These are phyloP conservation scores for Brachirus orientalis DNA, from an alignment of 2,113 vertebrate species.

Conservation along the genomic window DNA sequence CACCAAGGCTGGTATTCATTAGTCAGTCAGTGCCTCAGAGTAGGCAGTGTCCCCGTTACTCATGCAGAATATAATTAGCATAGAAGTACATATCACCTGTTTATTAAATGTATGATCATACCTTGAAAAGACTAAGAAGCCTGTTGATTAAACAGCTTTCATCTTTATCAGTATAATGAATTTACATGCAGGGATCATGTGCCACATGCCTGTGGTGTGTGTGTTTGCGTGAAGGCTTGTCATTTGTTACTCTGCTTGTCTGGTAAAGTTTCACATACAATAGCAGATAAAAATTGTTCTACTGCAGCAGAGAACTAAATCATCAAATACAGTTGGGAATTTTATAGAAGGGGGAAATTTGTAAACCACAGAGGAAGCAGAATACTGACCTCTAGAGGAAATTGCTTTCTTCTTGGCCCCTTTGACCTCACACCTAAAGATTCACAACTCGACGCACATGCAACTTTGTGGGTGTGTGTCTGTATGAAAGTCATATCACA, in stretches of 20 bases:
- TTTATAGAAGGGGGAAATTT: not conserved
- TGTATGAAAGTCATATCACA: slow-evolving; percentile 28
- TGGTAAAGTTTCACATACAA: slow-evolving; percentile 33
- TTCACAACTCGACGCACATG: slow-evolving; percentile 15
- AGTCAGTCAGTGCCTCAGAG: slow-evolving; percentile 73
- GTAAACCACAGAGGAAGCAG: slow-evolving; percentile 27
- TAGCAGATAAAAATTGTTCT: not conserved
- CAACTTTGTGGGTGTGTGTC: slow-evolving; percentile 23
- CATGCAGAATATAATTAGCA: slow-evolving; percentile 74
- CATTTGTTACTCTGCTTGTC: slow-evolving; percentile 17
- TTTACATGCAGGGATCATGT: slow-evolving; percentile 4
- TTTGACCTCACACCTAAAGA: slow-evolving; percentile 47
- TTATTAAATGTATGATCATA: slow-evolving; percentile 45
- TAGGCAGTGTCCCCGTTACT: slow-evolving; percentile 66
- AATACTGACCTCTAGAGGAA: slow-evolving; percentile 46
- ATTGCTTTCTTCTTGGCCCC: slow-evolving; percentile 41
- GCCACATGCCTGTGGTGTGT: not conserved
- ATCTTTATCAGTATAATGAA: slow-evolving; percentile 19
- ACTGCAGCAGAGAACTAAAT: not conserved
- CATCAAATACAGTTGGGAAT: slow-evolving; percentile 8
- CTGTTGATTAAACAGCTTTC: slow-evolving; percentile 27
- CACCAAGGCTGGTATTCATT: slow-evolving; percentile 81
- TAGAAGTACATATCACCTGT: slow-evolving; percentile 71
- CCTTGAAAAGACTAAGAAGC: slow-evolving; percentile 33
- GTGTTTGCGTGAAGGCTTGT: not conserved